These are phyloP conservation scores for Desmophyllum pertusum DNA, from an alignment of 92 coral and sea anemone genomes.

Conservation along the genomic window DNA sequence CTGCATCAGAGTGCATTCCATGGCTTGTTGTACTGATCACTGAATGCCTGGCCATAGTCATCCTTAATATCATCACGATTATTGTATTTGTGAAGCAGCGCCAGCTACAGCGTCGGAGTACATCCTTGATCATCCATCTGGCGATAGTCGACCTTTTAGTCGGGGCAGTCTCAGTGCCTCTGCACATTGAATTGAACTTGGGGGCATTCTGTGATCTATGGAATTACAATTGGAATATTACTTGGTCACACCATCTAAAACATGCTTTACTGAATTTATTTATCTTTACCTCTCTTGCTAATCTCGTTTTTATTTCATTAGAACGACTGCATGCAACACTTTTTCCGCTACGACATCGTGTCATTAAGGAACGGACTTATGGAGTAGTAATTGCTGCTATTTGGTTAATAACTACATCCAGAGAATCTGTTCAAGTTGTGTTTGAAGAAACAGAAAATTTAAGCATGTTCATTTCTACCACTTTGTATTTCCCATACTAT, in stretches of 20 bases:
- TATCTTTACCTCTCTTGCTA: background rate
- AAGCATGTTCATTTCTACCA: background rate
- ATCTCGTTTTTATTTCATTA: constrained; percentile 10
- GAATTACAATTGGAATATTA: no score
- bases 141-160: no score
- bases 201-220: constrained; percentile 18
- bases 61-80: no score
- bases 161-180: no score
- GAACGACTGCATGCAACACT: constrained; percentile 3
- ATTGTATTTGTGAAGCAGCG: no score
- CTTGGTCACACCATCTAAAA: background rate
- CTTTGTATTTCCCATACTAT: background rate
- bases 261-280: background rate
- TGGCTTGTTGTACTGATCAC: no score
- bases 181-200: no score
- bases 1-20: no score
- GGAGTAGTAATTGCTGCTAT: background rate
- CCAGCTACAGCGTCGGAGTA: no score
- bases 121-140: no score
- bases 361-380: background rate
- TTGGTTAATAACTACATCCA: constrained; percentile 8
- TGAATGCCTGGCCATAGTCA: no score
- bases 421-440: constrained; percentile 2
- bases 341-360: background rate
- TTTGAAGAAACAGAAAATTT: background rate